A percentile compares a stretch with the other conserved stretches of the same genome.
These are phyloP conservation scores for Oceanodroma tethys DNA, from an alignment of 2,113 vertebrate species.

Conservation along the genomic window DNA sequence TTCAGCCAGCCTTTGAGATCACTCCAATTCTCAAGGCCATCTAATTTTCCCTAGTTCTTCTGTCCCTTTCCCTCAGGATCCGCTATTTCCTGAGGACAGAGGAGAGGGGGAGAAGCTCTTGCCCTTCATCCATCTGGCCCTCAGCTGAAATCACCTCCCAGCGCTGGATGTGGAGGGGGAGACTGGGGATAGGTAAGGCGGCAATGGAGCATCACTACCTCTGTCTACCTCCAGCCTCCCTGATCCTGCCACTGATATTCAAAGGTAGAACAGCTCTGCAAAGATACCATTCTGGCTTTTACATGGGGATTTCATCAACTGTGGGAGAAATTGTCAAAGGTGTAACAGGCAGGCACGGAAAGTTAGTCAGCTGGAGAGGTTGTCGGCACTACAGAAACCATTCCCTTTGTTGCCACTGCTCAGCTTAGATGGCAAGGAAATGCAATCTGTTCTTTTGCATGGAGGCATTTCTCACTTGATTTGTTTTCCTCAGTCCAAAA, in stretches of 20 bases:
- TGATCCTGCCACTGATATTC: background rate
- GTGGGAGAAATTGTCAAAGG: background rate
- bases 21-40: background rate
- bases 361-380: background rate
- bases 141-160: background rate
- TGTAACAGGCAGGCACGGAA: background rate
- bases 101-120: background rate
- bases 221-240: background rate
- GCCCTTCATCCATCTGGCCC: rapidly evolving
- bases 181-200: background rate
- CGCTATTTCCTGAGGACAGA: background rate
- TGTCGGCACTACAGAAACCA: background rate
- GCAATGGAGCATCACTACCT: background rate
- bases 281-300: background rate
- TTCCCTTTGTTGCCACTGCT: background rate
- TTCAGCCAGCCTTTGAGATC: background rate
- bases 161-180: background rate
- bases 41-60: background rate
- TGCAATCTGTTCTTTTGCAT: background rate
- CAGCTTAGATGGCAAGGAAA: background rate
- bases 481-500: background rate
- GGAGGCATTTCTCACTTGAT: background rate
- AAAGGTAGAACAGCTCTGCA: background rate
- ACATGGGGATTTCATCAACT: background rate
- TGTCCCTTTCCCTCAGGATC: background rate